A percentile compares a stretch with the other conserved stretches of the same genome.
phyloP scores from a whole-genome alignment of 2,888 invertebrate species.

The Gnatocerus cornutus region DNA sequence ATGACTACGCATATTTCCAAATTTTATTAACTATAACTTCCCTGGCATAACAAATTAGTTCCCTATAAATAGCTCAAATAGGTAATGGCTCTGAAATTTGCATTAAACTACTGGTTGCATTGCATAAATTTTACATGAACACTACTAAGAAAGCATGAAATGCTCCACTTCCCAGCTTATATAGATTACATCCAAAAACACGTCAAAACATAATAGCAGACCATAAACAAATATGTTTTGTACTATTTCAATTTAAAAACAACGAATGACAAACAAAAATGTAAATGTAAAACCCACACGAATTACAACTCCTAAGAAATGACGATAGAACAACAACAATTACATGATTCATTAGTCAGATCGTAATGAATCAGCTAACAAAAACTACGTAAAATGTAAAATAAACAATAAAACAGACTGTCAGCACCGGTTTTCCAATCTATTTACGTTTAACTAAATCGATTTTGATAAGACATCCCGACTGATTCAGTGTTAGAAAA shows the following conservation, averaged over 20 bases:
- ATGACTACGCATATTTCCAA: too few species aligned
- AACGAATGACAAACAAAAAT: conserved; percentile 24
- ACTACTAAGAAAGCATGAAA: conserved; percentile 30
- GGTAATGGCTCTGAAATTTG: neutral
- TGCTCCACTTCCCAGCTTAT: conserved; percentile 19
- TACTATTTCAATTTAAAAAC: neutral
- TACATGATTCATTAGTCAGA: neutral
- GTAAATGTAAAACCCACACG: conserved; percentile 24
- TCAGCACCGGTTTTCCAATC: conserved; percentile 46
- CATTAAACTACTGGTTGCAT: conserved; percentile 4
- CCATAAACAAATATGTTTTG: conserved; percentile 26
- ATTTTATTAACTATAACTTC: too few species aligned
- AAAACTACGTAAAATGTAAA: conserved; percentile 14
- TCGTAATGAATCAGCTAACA: conserved; percentile 8
- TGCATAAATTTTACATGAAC: conserved; percentile 4
- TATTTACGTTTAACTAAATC: conserved; percentile 51
- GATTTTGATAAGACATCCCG: conserved; percentile 29
- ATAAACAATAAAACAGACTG: conserved; percentile 33
- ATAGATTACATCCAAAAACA: conserved; percentile 22
- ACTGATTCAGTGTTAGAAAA: neutral
- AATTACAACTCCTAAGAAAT: conserved; percentile 7
- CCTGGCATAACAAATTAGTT: too few species aligned
- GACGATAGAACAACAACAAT: neutral
- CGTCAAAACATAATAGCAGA: conserved; percentile 6
- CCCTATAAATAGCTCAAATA: neutral